Evolutionary conservation across 2,888 invertebrate genomes (phyloP).

Genomic region (Diarsia rubi): DNA sequence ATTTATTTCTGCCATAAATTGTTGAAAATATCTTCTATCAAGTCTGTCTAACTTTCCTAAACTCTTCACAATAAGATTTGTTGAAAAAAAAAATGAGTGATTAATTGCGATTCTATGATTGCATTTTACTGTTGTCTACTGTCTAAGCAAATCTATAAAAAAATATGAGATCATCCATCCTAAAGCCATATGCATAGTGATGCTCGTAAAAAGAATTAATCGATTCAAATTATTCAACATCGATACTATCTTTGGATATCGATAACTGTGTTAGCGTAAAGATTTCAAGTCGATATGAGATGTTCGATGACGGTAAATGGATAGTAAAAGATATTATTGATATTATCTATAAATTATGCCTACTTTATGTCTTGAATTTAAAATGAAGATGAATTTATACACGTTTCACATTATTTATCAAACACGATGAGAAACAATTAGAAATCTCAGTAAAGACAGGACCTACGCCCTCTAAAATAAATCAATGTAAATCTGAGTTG

Average conservation of each 20-base stretch:
- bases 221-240: constrained; percentile 54
- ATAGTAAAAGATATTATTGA: constrained; percentile 49
- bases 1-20: constrained; percentile 26
- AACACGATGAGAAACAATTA: constrained; percentile 33
- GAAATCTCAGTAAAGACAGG: background rate
- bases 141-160: constrained; percentile 58
- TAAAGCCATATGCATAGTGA: constrained; percentile 31
- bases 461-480: constrained; percentile 3
- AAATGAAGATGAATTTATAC: constrained; percentile 52
- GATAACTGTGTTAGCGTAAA: constrained; percentile 49
- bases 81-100: constrained; percentile 57
- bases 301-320: constrained; percentile 45
- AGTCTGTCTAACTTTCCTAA: constrained; percentile 46
- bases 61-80: constrained; percentile 47
- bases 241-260: constrained; percentile 54
- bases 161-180: constrained; percentile 60
- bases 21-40: constrained; percentile 41
- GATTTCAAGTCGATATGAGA: constrained; percentile 42
- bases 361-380: constrained; percentile 20
- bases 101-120: constrained; percentile 64
- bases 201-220: constrained; percentile 49
- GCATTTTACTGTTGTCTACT: constrained; percentile 61
- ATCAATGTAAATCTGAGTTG: background rate
- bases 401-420: constrained; percentile 32
- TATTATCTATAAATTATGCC: constrained; percentile 51